phyloP scores from a whole-genome alignment of 2,888 invertebrate species.

The Lycophotia porphyrea region DNA sequence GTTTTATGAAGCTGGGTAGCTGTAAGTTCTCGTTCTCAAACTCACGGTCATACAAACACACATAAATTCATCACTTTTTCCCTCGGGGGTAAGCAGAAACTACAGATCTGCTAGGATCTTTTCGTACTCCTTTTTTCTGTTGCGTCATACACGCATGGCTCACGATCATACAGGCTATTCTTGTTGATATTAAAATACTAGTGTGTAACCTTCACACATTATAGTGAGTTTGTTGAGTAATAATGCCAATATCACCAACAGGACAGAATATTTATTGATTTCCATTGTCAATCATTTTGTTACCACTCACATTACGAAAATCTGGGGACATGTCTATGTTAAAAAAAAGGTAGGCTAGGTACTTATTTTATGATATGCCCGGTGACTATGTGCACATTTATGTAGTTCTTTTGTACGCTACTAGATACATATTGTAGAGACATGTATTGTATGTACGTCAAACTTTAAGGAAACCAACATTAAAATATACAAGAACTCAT shows the following conservation, averaged over 20 bases:
- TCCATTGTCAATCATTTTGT: neutral
- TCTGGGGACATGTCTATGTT: no score
- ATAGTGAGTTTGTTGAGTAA: neutral
- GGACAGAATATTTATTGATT: neutral
- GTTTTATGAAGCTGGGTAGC: neutral
- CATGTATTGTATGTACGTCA: neutral
- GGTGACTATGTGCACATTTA: neutral
- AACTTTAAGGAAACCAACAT: neutral
- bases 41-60: neutral
- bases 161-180: neutral
- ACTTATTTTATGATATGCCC: neutral
- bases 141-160: neutral
- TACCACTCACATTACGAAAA: neutral
- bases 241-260: neutral
- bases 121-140: neutral
- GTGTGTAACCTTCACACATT: neutral
- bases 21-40: neutral
- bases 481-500: neutral
- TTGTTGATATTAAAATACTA: neutral
- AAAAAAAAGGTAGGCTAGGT: no score
- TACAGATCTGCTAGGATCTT: neutral
- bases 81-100: neutral
- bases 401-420: neutral
- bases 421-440: neutral
- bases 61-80: neutral